Base-by-base conservation (phyloP, 2,113 vertebrate species). In the Pavo muticus region DNA sequence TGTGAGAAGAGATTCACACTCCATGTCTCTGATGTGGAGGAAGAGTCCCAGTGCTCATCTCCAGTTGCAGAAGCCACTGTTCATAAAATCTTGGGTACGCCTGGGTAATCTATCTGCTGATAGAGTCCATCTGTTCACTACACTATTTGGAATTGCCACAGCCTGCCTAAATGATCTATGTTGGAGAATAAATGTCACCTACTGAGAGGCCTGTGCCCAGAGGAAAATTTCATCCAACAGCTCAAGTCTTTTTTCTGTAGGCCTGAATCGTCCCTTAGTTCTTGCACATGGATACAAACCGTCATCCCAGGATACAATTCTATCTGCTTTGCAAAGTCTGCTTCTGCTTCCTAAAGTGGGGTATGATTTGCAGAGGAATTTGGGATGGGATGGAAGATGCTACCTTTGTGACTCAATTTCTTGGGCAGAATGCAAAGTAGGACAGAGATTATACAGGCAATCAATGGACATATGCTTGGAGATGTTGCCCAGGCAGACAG, bases 381-480 rank as follows among this genome's bases (percentile, higher is more conserved):
- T 19, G 16, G 54, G 45, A 96, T 79, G 25, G 71, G 56, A 84
- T 68, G 30, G 73, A 56, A 91, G 12, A 35, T 88, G 52, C 63
- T 37, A 88, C 40, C 54, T 45, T 69, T 87, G 57, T 92, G 93
- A 89, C n/a, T 91, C 84, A 84, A 25, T 83, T 61, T 85, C 48
- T 88, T 54, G 89, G 63, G 74, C 71, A 91, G 93, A 89, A 93
- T 60, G 57, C 47, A 67, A 93, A 87, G 16, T 47, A 85, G 70
- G 67, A 45, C 87, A 87, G 92, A 92, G 50, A 83, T 14, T 88
- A 56, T 85, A 35, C n/a, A 65, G 73, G 40, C 81, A 87, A 91
- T 87, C 79, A 90, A 57, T 70, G 88, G 80, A 42, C 83, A 84
- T 65, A 72, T 93, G 74, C 57, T 92, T 89, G 78, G 24, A 82